These are phyloP conservation scores for Drosophila trapezifrons DNA, from an alignment of 1,140 invertebrate species.

Conservation along the genomic window DNA sequence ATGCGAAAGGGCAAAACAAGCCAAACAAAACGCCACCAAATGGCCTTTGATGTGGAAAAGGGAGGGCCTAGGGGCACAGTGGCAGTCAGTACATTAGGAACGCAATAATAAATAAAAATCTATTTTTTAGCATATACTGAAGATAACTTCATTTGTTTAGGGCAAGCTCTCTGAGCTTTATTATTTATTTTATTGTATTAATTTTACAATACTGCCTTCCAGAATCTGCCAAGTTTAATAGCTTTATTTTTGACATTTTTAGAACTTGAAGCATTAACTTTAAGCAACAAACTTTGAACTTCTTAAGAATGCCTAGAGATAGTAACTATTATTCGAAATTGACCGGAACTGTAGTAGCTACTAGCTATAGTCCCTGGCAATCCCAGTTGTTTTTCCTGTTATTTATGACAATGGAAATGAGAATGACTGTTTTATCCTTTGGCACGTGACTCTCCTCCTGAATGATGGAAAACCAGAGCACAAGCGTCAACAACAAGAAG, in stretches of 20 bases:
- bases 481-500: constrained; percentile 24
- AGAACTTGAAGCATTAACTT: not conserved
- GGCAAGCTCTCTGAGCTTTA: not conserved
- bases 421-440: constrained; percentile 57
- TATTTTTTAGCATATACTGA: not conserved
- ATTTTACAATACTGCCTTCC: not conserved
- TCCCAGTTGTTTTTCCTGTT: constrained; percentile 50
- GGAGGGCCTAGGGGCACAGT: constrained; percentile 11
- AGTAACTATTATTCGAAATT: constrained; percentile 2
- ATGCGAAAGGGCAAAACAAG: constrained; percentile 35
- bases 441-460: constrained; percentile 61
- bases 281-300: too few species aligned
- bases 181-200: not conserved
- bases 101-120: not conserved
- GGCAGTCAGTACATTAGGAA: not conserved
- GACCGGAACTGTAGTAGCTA: constrained; percentile 2
- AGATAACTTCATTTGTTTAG: not conserved
- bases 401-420: constrained; percentile 60
- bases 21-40: constrained; percentile 35
- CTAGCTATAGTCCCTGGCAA: constrained; percentile 3
- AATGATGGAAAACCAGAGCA: constrained; percentile 38
- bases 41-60: constrained; percentile 39
- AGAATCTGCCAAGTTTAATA: not conserved
- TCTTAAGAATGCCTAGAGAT: not conserved
- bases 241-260: too few species aligned